phyloP scores from a whole-genome alignment of 2,113 vertebrate genomes.

The Canis aureus region DNA sequence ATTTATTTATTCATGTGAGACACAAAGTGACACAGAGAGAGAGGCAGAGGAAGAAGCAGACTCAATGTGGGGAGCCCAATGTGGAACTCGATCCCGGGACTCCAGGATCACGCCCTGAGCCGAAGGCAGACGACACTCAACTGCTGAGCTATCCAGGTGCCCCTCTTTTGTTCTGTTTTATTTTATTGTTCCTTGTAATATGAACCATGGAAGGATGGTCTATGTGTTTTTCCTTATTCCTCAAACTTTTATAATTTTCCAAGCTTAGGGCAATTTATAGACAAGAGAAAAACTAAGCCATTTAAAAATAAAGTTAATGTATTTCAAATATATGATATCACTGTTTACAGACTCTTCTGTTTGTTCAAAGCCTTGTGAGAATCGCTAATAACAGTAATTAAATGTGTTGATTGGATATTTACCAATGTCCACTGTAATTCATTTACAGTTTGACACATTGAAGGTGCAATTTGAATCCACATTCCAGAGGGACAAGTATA shows the following conservation, averaged over 20 bases:
- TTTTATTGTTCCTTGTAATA: conserved; percentile 12
- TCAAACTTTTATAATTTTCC: background rate
- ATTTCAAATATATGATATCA: conserved; percentile 74
- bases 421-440: conserved; percentile 63
- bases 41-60: no score
- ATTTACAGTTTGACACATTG: conserved; percentile 69
- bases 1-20: no score
- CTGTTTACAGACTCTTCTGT: conserved; percentile 59
- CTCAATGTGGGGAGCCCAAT: no score
- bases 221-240: background rate
- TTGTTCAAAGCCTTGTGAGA: conserved; percentile 69
- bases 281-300: conserved; percentile 31
- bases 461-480: background rate
- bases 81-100: no score
- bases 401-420: conserved; percentile 83
- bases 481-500: background rate
- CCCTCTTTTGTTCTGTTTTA: background rate
- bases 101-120: no score
- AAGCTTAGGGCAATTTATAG: background rate
- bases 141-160: no score
- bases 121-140: no score
- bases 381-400: conserved; percentile 79
- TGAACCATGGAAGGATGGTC: background rate
- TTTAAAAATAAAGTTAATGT: conserved; percentile 59
- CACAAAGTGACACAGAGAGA: no score